These are phyloP conservation scores for Leptopilina clavipes DNA, from an alignment of 1,140 invertebrate genomes.

Conservation along the genomic window DNA sequence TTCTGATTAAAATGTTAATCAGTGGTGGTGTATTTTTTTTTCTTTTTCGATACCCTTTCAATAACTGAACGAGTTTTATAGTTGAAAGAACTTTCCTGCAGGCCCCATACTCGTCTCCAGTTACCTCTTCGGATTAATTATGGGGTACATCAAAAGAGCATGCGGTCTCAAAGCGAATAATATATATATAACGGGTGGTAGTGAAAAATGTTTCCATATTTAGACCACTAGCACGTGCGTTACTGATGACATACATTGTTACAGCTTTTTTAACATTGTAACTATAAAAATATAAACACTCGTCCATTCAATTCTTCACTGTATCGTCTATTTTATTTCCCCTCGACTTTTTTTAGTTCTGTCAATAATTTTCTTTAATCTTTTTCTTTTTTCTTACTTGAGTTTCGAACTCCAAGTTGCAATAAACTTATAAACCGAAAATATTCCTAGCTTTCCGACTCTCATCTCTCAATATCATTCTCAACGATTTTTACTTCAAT, in stretches of 20 bases:
- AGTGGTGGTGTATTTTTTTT: slow-evolving; percentile 53
- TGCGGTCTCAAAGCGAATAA: slow-evolving; percentile 70
- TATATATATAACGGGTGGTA: slow-evolving; percentile 67
- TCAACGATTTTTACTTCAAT: no score
- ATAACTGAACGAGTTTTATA: slow-evolving; percentile 64
- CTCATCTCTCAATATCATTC: no score
- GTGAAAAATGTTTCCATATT: slow-evolving; percentile 51
- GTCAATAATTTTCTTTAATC: no score
- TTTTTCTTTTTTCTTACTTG: no score
- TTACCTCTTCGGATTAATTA: slow-evolving; percentile 74
- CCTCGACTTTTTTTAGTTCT: no score
- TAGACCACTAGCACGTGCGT: slow-evolving; percentile 20
- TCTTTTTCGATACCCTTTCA: slow-evolving; percentile 70
- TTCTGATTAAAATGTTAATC: slow-evolving; percentile 73
- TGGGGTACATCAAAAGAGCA: slow-evolving; percentile 73
- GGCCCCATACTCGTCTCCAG: slow-evolving; percentile 71
- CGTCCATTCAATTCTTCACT: no score
- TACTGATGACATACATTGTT: neutral
- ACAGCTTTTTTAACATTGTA: no score
- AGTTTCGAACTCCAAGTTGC: no score
- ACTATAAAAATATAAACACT: no score
- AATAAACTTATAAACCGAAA: no score
- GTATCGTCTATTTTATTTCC: no score
- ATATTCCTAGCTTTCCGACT: no score
- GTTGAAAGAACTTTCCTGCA: slow-evolving; percentile 64